Percentiles rank a stretch among this genome's conserved stretches.
Evolutionary conservation across 1,140 invertebrate genomes (phyloP).

Genomic region (Phenacoccus solenopsis): DNA sequence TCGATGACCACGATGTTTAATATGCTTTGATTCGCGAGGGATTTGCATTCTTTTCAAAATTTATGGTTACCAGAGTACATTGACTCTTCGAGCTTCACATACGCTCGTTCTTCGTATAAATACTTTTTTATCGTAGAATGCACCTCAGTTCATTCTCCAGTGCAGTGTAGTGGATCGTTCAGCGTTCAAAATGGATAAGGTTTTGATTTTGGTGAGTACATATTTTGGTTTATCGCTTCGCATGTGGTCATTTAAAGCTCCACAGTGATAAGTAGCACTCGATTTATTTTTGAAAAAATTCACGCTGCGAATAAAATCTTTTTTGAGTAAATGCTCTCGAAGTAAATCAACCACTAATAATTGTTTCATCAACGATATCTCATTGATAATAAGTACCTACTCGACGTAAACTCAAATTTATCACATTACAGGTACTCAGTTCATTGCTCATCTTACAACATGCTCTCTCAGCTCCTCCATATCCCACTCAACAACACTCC

Average conservation of each 20-base stretch:
- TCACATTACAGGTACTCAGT: neutral
- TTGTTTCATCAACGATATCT: too few species aligned
- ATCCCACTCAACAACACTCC: neutral
- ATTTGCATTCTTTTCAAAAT: neutral
- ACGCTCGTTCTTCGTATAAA: neutral
- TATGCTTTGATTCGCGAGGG: neutral
- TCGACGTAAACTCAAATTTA: too few species aligned
- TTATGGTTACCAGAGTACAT: neutral
- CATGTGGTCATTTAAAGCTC: too few species aligned
- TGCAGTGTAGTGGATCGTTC: neutral
- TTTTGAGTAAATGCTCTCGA: too few species aligned
- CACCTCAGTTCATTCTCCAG: neutral
- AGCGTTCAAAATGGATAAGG: neutral
- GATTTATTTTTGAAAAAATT: too few species aligned
- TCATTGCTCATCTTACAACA: neutral
- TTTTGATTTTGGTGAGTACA: neutral
- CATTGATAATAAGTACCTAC: too few species aligned
- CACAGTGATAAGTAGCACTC: too few species aligned
- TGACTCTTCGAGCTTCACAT: too few species aligned
- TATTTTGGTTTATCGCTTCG: too few species aligned
- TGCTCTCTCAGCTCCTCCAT: neutral
- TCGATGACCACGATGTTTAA: too few species aligned
- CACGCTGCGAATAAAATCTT: too few species aligned
- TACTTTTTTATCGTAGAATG: neutral
- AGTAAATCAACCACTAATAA: too few species aligned